phyloP scores from a whole-genome alignment of 1,140 invertebrate genomes.

The Zaprionus capensis region DNA sequence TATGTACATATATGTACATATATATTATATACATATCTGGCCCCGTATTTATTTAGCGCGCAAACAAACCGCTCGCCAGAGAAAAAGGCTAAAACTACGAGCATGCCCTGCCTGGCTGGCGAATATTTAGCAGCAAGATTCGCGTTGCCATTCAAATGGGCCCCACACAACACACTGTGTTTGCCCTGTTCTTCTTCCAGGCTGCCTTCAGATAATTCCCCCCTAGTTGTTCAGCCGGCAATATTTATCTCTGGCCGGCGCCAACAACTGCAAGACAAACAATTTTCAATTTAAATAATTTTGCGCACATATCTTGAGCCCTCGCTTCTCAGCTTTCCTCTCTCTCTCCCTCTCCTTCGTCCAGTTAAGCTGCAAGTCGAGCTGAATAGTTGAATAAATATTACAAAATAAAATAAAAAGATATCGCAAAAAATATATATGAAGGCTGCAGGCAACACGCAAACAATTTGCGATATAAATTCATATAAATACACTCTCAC shows the following conservation, averaged over 20 bases:
- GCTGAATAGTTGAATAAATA: conserved; percentile 62
- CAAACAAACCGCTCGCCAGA: not conserved
- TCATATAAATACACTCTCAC: conserved; percentile 64
- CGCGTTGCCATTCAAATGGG: conserved; percentile 16
- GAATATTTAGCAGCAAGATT: conserved; percentile 14
- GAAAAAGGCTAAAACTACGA: not conserved
- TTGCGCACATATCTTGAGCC: conserved; percentile 55
- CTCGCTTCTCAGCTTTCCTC: conserved; percentile 16
- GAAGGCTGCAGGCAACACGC: conserved; percentile 62
- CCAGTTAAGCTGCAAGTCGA: conserved; percentile 2
- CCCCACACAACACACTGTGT: not conserved
- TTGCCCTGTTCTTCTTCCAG: conserved; percentile 17
- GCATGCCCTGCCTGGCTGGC: not conserved
- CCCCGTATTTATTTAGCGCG: not conserved
- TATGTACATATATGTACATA: not conserved
- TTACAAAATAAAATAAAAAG: conserved; percentile 38
- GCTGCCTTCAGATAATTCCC: conserved; percentile 30
- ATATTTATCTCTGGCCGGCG: conserved; percentile 60
- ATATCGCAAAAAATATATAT: conserved; percentile 62
- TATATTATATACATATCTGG: not conserved
- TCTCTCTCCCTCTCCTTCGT: conserved; percentile 6
- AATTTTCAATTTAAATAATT: conserved; percentile 79
- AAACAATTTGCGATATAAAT: conserved; percentile 74
- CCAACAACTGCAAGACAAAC: conserved; percentile 69
- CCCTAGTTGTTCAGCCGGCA: conserved; percentile 20